Evolutionary conservation across 53 echinoderm and acorn worm genomes (phyloP).

Genomic region (Holothuria leucospilota): DNA sequence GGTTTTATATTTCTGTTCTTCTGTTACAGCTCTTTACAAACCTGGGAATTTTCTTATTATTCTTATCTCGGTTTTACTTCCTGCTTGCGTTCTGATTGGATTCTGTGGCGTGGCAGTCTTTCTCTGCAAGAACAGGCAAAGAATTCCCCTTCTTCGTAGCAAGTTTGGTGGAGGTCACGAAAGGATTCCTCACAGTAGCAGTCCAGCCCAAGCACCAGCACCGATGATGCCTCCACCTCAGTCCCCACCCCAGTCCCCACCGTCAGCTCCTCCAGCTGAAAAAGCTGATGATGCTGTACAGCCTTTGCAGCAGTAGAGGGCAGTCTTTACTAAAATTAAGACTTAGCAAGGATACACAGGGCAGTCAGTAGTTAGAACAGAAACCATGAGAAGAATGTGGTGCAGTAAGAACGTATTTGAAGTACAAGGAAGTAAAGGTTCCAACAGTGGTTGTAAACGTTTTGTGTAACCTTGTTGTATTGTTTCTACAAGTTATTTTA

Average conservation of each 20-base stretch:
- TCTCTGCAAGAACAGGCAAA: conserved; percentile 72
- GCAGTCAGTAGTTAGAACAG: too few species aligned
- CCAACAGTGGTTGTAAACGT: not conserved
- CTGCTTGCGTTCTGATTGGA: conserved; percentile 69
- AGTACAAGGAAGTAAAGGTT: too few species aligned
- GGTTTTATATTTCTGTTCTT: too few species aligned
- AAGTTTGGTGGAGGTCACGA: conserved; percentile 17
- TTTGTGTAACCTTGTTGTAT: not conserved
- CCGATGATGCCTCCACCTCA: conserved; percentile 39
- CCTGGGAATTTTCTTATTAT: conserved; percentile 46
- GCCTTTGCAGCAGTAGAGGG: too few species aligned
- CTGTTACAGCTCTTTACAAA: conserved; percentile 17
- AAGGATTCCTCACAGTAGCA: conserved; percentile 28
- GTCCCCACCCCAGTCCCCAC: not conserved
- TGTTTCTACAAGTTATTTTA: too few species aligned
- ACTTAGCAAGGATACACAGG: too few species aligned
- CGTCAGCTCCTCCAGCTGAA: not conserved
- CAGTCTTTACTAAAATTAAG: too few species aligned
- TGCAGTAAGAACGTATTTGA: too few species aligned
- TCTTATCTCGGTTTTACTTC: conserved; percentile 69
- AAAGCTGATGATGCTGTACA: not conserved
- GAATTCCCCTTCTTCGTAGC: conserved; percentile 76
- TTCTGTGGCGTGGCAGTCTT: conserved; percentile 55
- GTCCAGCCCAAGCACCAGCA: not conserved
- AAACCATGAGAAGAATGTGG: too few species aligned